Evolutionary conservation across 2,888 invertebrate species (phyloP).

Genomic region (Drosophila flavopinicola): DNA sequence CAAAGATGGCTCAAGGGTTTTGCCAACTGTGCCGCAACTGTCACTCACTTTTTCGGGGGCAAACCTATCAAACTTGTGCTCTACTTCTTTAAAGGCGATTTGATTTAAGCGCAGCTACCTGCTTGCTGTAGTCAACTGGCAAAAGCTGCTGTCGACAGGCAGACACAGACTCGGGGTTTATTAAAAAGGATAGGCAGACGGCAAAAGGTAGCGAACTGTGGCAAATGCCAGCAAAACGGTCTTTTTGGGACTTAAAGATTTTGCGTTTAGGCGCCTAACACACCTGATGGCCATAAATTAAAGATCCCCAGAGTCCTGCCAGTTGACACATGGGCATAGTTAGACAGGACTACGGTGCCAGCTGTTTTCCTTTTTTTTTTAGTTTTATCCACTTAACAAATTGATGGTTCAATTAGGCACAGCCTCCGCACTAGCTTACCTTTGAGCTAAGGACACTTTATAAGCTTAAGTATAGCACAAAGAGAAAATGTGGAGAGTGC

Average conservation of each 20-base stretch:
- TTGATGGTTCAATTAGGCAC: slow-evolving; percentile 37
- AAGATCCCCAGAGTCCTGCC: slow-evolving; percentile 23
- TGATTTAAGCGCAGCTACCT: slow-evolving; percentile 9
- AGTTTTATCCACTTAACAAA: slow-evolving; percentile 54
- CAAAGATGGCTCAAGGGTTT: background rate
- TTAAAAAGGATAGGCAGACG: slow-evolving; percentile 23
- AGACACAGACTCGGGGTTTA: slow-evolving; percentile 25
- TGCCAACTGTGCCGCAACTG: slow-evolving; percentile 13
- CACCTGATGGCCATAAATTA: slow-evolving; percentile 69
- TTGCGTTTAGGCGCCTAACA: slow-evolving; percentile 32
- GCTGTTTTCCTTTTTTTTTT: slow-evolving; percentile 20
- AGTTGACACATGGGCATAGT: slow-evolving; percentile 59
- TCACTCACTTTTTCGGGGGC: slow-evolving; percentile 11
- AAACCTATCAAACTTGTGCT: slow-evolving; percentile 25
- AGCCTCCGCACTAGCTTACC: background rate
- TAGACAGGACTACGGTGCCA: slow-evolving; percentile 17
- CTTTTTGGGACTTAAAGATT: slow-evolving; percentile 29
- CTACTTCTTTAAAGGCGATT: slow-evolving; percentile 19
- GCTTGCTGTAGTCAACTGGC: slow-evolving; percentile 2
- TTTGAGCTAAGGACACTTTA: background rate
- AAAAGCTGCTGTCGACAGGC: slow-evolving; percentile 45
- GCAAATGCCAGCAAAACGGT: slow-evolving; percentile 14
- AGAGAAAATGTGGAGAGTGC: background rate
- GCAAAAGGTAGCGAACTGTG: slow-evolving; percentile 19
- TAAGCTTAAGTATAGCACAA: background rate